These are phyloP conservation scores for Notiomystis cincta DNA, from an alignment of 2,113 vertebrate genomes.

Conservation along the genomic window DNA sequence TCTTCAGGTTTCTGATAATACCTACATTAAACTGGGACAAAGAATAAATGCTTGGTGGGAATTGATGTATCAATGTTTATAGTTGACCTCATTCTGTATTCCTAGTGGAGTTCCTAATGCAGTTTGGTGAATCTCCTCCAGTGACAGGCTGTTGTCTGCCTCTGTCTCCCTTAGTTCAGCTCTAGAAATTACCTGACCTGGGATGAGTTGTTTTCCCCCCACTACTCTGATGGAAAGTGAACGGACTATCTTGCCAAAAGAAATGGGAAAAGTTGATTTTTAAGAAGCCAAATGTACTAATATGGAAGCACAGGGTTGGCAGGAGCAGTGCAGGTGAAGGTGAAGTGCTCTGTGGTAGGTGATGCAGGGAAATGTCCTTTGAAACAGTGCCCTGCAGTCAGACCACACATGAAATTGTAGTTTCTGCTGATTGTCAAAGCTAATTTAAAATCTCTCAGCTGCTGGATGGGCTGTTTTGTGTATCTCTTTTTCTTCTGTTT, in stretches of 20 bases:
- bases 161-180: background rate
- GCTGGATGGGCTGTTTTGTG: background rate
- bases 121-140: background rate
- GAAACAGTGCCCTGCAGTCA: background rate
- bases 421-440: background rate
- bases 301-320: background rate
- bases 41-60: background rate
- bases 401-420: background rate
- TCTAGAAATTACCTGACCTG: background rate
- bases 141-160: background rate
- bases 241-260: background rate
- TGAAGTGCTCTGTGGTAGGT: background rate
- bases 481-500: background rate
- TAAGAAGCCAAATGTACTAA: background rate
- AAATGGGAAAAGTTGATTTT: background rate
- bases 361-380: background rate
- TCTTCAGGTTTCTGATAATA: background rate
- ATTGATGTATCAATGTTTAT: background rate
- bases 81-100: background rate
- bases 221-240: background rate
- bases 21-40: background rate
- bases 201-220: background rate
- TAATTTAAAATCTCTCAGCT: accelerated
- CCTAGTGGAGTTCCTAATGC: background rate
- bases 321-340: background rate